Conservation (phyloP, 1,140 invertebrate genomes). For the Brachionus asplanchnoidis region DNA sequence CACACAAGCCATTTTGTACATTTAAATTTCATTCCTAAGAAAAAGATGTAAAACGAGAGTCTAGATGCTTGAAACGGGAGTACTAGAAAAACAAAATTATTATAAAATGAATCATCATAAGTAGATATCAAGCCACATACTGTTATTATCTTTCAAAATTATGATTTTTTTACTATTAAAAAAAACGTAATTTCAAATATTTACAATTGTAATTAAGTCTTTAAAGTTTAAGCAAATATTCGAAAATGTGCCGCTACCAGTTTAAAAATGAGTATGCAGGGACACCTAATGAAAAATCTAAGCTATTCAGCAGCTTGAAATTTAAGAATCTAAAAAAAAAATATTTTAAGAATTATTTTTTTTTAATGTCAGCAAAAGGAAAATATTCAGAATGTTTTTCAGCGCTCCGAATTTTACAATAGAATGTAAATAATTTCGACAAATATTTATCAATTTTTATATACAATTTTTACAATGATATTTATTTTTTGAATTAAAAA, state of each 20-base stretch:
- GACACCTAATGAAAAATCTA: background rate
- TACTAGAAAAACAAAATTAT: background rate
- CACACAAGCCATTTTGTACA: background rate
- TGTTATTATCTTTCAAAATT: constrained; percentile 1
- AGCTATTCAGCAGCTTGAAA: background rate
- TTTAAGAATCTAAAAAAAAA: background rate
- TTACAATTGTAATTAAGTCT: background rate
- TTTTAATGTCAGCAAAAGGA: background rate
- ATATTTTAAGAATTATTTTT: background rate
- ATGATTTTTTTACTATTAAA: background rate
- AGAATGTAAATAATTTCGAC: background rate
- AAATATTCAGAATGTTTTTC: background rate
- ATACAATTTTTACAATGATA: background rate
- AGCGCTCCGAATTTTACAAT: background rate
- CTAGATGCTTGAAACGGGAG: background rate
- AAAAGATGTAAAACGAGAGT: background rate
- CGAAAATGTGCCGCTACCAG: background rate
- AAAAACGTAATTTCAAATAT: background rate
- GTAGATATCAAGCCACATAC: background rate
- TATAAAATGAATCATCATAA: background rate
- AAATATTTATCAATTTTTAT: background rate
- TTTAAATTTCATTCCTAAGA: background rate
- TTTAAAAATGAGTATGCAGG: background rate
- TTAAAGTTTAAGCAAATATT: background rate
- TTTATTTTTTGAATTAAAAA: background rate